phyloP scores from a whole-genome alignment of 2,797 vertebrate species.

The Falco naumanni region DNA sequence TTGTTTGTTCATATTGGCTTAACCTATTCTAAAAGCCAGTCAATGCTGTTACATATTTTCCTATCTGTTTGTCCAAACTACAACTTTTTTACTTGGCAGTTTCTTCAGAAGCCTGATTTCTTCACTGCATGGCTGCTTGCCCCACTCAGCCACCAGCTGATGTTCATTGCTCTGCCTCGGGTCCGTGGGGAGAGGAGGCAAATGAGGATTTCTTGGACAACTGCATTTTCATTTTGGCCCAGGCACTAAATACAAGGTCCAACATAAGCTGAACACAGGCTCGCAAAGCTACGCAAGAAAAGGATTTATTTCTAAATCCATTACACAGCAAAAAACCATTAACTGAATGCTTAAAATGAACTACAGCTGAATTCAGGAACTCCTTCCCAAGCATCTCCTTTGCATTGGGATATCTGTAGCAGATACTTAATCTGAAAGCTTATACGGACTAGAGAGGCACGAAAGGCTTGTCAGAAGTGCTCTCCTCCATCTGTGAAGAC shows the following conservation, averaged over 20 bases:
- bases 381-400: not conserved
- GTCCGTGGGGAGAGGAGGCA: not conserved
- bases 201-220: not conserved
- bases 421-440: not conserved
- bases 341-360: not conserved
- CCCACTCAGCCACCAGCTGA: not conserved
- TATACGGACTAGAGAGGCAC: not conserved
- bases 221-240: not conserved
- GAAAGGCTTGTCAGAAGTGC: not conserved
- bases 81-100: not conserved
- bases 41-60: not conserved
- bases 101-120: slow-evolving; percentile 3
- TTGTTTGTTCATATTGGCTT: not conserved
- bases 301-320: not conserved
- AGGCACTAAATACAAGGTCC: not conserved
- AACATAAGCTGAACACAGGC: not conserved
- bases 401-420: not conserved
- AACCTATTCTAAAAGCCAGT: slow-evolving; percentile 12
- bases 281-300: not conserved
- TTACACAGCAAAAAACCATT: not conserved
- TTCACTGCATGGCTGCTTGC: not conserved
- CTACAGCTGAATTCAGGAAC: not conserved
- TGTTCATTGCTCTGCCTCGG: not conserved
- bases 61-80: not conserved
- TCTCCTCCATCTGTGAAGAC: not conserved